Base-by-base conservation (phyloP, 2,113 vertebrate genomes). In the Theristicus caerulescens region DNA sequence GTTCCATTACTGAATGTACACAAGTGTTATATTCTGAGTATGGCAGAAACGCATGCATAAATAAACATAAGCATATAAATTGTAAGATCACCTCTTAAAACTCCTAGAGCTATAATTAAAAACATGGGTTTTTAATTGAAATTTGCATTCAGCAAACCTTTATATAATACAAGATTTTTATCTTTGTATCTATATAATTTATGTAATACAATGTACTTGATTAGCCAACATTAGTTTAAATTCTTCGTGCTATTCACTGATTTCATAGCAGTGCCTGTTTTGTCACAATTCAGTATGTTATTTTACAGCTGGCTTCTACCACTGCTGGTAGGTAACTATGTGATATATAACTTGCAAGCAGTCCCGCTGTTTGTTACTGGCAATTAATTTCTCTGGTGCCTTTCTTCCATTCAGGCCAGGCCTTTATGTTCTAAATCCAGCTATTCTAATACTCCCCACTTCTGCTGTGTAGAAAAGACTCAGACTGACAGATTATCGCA, bases 351-450 rank as follows among this genome's bases (percentile, higher is more conserved):
- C 99, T 99, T 99, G 99, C 98, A 98, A 99, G 99, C 98, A 99
- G 99, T 98, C 99, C 99, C 98, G 99, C 99, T 99, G 99, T 99
- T 99, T 99, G 99, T 99, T 99, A 99, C 99, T 99, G 98, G 99
- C 99, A 99, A 99, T 99, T 99, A 99, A 99, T 99, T 99, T 99
- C 99, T 99, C 98, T 98, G 98, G 98, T 99, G 99, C 98, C 99
- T 99, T 99, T 99, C 98, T 99, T 99, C 99, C 98, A 99, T 99
- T 99, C 99, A 99, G 98, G 95, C 97, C 97, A 96, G 98, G 99
- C 98, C 99, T 99, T 99, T 99, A 99, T 99, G 98, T 98, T 98
- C 98, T 99, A 99, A 99, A 99, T 99, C 99, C 99, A 98, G 98
- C 99, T 98, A 99, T 99, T 99, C 98, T 98, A 98, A 98, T 97